phyloP scores from a whole-genome alignment of 2,888 invertebrate genomes.

The Norana najaformis region DNA sequence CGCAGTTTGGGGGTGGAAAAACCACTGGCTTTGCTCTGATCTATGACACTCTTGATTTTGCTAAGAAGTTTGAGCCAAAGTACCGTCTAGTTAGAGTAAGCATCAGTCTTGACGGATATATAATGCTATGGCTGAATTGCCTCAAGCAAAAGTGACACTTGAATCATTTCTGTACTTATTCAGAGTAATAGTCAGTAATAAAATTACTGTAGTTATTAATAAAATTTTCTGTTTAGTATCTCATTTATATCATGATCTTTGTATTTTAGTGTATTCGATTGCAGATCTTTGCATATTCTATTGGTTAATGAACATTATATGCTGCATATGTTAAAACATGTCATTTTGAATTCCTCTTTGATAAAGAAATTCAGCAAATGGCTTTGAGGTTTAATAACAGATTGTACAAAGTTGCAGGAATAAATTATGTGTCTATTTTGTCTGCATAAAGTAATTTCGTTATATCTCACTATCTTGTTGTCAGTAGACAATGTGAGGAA shows the following conservation, averaged over 20 bases:
- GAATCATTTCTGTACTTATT: neutral
- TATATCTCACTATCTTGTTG: neutral
- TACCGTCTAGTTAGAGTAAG: slow-evolving; percentile 82
- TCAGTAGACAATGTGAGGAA: neutral
- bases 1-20: slow-evolving; percentile 97
- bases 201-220: too few species aligned
- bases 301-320: neutral
- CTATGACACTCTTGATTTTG: slow-evolving; percentile 94
- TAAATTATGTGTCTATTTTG: too few species aligned
- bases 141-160: slow-evolving; percentile 2
- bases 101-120: neutral
- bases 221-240: neutral
- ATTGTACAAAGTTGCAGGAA: too few species aligned
- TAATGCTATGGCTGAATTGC: neutral
- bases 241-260: neutral
- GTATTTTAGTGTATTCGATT: too few species aligned
- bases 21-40: slow-evolving; percentile 95
- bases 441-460: neutral
- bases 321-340: neutral
- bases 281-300: neutral
- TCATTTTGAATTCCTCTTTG: too few species aligned
- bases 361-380: too few species aligned
- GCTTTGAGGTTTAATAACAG: too few species aligned
- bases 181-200: too few species aligned
- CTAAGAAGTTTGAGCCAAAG: slow-evolving; percentile 99